Evolutionary conservation across 2,888 invertebrate species (phyloP).

Genomic region (Tipula unca): DNA sequence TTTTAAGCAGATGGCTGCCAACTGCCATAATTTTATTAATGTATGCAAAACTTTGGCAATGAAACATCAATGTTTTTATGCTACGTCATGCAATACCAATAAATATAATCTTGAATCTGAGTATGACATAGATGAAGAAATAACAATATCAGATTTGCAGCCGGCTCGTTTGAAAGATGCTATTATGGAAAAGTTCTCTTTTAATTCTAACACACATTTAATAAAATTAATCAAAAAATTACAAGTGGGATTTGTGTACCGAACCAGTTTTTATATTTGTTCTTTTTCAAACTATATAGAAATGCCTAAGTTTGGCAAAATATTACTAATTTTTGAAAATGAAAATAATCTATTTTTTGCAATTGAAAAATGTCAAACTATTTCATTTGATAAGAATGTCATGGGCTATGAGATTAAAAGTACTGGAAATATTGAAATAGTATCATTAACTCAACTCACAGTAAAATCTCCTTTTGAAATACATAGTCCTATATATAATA

Average conservation of each 20-base stretch:
- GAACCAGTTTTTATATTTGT: neutral
- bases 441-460: neutral
- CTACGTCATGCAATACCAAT: neutral
- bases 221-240: too few relatives aligned
- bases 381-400: neutral
- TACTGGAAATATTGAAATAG: neutral
- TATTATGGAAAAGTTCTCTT: too few relatives aligned
- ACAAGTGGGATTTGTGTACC: neutral
- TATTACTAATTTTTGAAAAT: too few relatives aligned
- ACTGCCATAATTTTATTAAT: neutral
- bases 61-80: constrained; percentile 14
- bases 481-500: neutral
- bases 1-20: neutral
- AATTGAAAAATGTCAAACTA: too few relatives aligned
- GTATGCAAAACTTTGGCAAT: neutral
- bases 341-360: neutral
- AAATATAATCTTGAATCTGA: neutral
- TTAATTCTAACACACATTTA: too few relatives aligned
- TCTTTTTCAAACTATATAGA: too few relatives aligned
- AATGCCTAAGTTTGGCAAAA: too few relatives aligned
- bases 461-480: neutral
- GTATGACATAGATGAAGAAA: neutral
- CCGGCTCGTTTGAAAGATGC: neutral
- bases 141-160: neutral
- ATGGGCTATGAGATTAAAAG: neutral